A percentile compares a stretch with the other conserved stretches of the same genome.
Conservation (phyloP, 2,797 vertebrate species). For the Hoplostethus atlanticus region DNA sequence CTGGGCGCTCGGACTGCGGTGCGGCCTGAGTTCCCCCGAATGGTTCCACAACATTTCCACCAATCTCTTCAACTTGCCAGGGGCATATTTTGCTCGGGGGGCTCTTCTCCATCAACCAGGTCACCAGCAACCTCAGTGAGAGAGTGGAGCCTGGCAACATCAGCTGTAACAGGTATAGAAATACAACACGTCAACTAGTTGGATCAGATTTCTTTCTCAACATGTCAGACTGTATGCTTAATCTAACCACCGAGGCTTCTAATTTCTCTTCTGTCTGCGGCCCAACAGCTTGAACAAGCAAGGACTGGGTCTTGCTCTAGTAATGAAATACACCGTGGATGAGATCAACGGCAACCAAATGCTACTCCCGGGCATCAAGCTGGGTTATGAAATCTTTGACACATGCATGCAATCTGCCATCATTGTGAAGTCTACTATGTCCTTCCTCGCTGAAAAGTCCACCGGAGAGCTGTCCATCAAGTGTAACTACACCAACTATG, state of each 20-base stretch:
- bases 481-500: constrained; percentile 88
- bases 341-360: constrained; percentile 78
- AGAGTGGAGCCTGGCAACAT: constrained; percentile 67
- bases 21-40: constrained; percentile 18
- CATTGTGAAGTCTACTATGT: constrained; percentile 77
- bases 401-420: constrained; percentile 78
- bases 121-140: constrained; percentile 72
- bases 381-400: constrained; percentile 83
- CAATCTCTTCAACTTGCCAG: constrained; percentile 76
- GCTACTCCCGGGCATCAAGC: constrained; percentile 80
- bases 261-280: not conserved
- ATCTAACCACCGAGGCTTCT: constrained; percentile 4
- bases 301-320: constrained; percentile 80
- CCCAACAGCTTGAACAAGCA: constrained; percentile 66
- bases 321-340: constrained; percentile 87
- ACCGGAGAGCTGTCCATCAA: constrained; percentile 63
- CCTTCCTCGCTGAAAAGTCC: constrained; percentile 73
- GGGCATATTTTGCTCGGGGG: constrained; percentile 84
- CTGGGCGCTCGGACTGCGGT: constrained; percentile 42
- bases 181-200: not conserved
- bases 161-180: constrained; percentile 77
- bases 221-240: not conserved
- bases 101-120: constrained; percentile 82
- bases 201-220: not conserved
- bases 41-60: constrained; percentile 84